Evolutionary conservation across 1,140 invertebrate genomes (phyloP).

Genomic region (Ridgeia piscesae): DNA sequence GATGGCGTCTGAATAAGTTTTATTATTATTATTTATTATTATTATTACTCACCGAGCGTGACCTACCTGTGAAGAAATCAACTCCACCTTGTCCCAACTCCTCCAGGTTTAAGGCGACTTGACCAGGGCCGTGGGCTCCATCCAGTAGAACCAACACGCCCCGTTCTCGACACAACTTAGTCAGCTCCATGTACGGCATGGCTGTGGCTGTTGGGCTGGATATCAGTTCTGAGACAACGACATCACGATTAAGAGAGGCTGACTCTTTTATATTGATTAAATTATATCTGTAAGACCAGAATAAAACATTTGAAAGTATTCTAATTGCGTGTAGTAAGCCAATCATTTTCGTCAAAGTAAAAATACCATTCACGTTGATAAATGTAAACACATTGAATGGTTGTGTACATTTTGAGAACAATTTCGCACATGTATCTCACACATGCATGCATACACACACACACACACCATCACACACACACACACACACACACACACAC

Average conservation of each 20-base stretch:
- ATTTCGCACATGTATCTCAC: not conserved
- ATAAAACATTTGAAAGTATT: no score
- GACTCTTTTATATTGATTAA: no score
- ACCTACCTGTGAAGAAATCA: slow-evolving; percentile 44
- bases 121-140: slow-evolving; percentile 45
- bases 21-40: no score
- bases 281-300: no score
- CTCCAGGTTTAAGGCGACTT: slow-evolving; percentile 38
- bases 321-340: not conserved
- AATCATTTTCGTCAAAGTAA: no score
- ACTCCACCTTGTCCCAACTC: slow-evolving; percentile 40
- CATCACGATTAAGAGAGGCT: not conserved
- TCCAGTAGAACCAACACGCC: slow-evolving; percentile 39
- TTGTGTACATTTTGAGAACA: not conserved
- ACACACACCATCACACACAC: no score
- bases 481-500: no score
- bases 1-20: no score
- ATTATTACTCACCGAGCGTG: not conserved
- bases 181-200: slow-evolving; percentile 39
- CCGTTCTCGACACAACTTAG: slow-evolving; percentile 37
- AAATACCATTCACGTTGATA: not conserved
- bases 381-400: not conserved
- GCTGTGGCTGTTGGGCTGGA: slow-evolving; percentile 35
- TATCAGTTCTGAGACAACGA: slow-evolving; percentile 38
- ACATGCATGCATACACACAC: no score